These are phyloP conservation scores for Lepidochrysops patricia DNA, from an alignment of 2,888 invertebrate species.

Conservation along the genomic window DNA sequence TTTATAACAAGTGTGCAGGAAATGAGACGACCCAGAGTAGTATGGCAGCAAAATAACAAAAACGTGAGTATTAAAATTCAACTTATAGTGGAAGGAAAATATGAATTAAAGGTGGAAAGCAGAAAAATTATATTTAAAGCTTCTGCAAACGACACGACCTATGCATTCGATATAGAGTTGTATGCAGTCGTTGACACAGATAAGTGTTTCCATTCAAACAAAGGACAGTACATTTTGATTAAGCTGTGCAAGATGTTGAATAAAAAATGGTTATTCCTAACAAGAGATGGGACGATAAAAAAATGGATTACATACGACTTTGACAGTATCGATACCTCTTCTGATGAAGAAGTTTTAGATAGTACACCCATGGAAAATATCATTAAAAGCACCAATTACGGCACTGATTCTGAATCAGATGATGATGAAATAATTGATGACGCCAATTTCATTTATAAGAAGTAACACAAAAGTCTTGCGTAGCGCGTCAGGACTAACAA, in stretches of 20 bases:
- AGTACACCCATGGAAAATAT: conserved; percentile 14
- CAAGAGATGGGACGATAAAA: conserved; percentile 32
- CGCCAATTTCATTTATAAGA: conserved; percentile 15
- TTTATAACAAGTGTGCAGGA: conserved; percentile 20
- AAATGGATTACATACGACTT: conserved; percentile 58
- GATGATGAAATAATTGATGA: conserved; percentile 17
- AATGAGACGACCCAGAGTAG: conserved; percentile 42
- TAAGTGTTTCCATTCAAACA: conserved; percentile 39
- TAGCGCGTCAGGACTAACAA: background rate
- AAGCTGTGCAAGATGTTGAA: conserved; percentile 40
- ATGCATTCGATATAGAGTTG: conserved; percentile 52
- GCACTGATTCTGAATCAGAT: conserved; percentile 13
- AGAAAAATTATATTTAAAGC: conserved; percentile 41
- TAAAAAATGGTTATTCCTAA: conserved; percentile 48
- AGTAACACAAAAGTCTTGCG: background rate
- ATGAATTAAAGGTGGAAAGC: conserved; percentile 40
- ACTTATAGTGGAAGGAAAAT: conserved; percentile 44
- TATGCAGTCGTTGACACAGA: conserved; percentile 44
- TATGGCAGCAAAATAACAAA: conserved; percentile 50
- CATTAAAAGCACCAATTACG: conserved; percentile 12
- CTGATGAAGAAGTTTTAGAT: conserved; percentile 40
- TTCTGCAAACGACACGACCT: conserved; percentile 34
- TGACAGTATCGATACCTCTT: conserved; percentile 45
- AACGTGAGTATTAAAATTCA: conserved; percentile 46
- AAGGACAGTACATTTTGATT: conserved; percentile 52